Percentiles rank a stretch among this genome's conserved stretches.
Evolutionary conservation across 2,113 vertebrate genomes (phyloP).

Genomic region (Melozone crissalis): DNA sequence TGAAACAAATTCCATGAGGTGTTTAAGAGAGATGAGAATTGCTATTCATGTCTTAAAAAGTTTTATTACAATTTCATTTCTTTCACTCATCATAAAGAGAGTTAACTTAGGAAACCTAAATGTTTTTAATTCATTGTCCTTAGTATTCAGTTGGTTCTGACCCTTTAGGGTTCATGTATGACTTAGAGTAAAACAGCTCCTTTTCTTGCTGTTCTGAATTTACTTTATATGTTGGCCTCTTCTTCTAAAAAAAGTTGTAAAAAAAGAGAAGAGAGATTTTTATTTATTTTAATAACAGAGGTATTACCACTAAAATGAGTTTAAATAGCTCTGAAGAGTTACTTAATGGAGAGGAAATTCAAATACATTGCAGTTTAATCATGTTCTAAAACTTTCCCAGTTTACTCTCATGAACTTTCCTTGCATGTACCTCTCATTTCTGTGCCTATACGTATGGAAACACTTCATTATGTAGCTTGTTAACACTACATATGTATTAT

Average conservation of each 20-base stretch:
- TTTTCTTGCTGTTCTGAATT: background rate
- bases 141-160: background rate
- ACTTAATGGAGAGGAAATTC: background rate
- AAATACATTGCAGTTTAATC: background rate
- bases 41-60: background rate
- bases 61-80: background rate
- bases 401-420: background rate
- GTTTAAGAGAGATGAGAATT: slow-evolving; percentile 5
- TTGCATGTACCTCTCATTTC: background rate
- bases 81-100: background rate
- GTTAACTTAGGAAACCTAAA: background rate
- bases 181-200: background rate
- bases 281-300: background rate
- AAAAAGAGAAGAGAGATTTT: background rate
- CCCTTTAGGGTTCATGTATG: background rate
- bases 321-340: background rate
- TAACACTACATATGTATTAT: background rate
- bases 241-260: background rate
- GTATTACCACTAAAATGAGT: background rate
- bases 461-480: background rate
- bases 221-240: background rate
- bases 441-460: background rate
- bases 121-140: background rate
- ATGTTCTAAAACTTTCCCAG: background rate
- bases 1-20: slow-evolving; percentile 14